Base-by-base conservation (phyloP, 2,113 vertebrate species). In the Barnardius zonarius region DNA sequence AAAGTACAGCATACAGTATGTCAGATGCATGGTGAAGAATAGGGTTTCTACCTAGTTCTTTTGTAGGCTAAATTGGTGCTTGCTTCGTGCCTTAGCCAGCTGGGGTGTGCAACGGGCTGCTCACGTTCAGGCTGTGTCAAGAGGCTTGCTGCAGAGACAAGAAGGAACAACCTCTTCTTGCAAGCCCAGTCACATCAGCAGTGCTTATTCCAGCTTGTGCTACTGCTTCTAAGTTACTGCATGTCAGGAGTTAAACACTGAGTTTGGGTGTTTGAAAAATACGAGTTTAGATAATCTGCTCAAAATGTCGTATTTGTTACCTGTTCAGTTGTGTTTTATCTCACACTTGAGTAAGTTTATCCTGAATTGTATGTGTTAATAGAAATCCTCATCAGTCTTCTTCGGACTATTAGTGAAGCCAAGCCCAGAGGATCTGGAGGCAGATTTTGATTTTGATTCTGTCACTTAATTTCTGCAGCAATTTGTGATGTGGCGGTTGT, bases 121-220 rank as follows among this genome's bases (percentile, higher is more conserved):
- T 52, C 11, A 0, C 15, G 1, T 6, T 13, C 49, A 3, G 7
- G 1, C 64, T 28, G 25, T 25, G 7, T 12, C 33, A 5, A 4
- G 30, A 18, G 55, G 12, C 76, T 41, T 37, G 20, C 33, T 44
- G 55, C 35, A 6, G 27, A 27, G 11, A 19, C 6, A 1, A 5
- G 6, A 24, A 43, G 61, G 14, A 46, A 5, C 33, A 18, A 11
- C 37, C 74, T 41, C 17, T 23, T 39, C 33, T 19, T 44, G 41
- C 51, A 31, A 8, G 30, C 68, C 22, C 15, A 6, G n/a, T 11
- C n/a, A 7, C 1, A 5, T 24, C 64, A 43, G 27, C 22, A 11
- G 4, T 4, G 9, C 19, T 73, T 54, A 28, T 48, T 72, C 72
- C 35, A 1, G 13, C n/a, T 20, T 44, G 9, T 15, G 35, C 41